Conservation (phyloP, 2,888 invertebrate species). For the Bembecia ichneumoniformis region DNA sequence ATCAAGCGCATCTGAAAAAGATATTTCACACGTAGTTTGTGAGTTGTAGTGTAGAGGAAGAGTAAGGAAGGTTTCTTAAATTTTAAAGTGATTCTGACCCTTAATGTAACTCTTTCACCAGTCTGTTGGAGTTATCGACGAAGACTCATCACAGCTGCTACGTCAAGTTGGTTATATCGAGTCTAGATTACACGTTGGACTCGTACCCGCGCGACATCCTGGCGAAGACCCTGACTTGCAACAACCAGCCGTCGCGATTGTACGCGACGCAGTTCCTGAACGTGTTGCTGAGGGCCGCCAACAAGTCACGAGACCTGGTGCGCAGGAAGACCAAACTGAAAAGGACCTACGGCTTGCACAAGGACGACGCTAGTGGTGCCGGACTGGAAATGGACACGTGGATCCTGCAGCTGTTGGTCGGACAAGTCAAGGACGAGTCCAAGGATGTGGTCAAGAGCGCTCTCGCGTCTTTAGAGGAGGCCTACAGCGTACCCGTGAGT, state of each 20-base stretch:
- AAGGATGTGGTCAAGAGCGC: conserved; percentile 86
- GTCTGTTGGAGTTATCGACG: conserved; percentile 84
- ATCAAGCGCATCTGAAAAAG: too few relatives aligned
- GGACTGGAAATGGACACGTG: conserved; percentile 82
- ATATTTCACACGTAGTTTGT: too few relatives aligned
- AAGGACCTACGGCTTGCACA: conserved; percentile 36
- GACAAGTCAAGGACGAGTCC: conserved; percentile 88
- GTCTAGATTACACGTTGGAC: conserved; percentile 87
- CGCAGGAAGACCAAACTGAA: conserved; percentile 55
- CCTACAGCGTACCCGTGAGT: conserved; percentile 88
- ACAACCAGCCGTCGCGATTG: conserved; percentile 72
- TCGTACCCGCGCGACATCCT: conserved; percentile 79
- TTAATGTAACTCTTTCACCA: conserved; percentile 29
- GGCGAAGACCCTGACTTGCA: conserved; percentile 71
- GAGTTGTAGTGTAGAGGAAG: too few relatives aligned
- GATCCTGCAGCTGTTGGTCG: conserved; percentile 88
- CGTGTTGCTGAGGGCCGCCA: conserved; percentile 83
- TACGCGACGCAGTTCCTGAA: conserved; percentile 95
- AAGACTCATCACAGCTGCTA: conserved; percentile 92
- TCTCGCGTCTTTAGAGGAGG: conserved; percentile 88
- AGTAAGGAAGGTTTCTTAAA: too few relatives aligned
- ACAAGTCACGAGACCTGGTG: conserved; percentile 54
- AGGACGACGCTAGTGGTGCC: conserved; percentile 28
- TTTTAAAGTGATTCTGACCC: not conserved
- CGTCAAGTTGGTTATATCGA: conserved; percentile 92